Conservation (phyloP, 2,113 vertebrate genomes). For the Canis aureus region DNA sequence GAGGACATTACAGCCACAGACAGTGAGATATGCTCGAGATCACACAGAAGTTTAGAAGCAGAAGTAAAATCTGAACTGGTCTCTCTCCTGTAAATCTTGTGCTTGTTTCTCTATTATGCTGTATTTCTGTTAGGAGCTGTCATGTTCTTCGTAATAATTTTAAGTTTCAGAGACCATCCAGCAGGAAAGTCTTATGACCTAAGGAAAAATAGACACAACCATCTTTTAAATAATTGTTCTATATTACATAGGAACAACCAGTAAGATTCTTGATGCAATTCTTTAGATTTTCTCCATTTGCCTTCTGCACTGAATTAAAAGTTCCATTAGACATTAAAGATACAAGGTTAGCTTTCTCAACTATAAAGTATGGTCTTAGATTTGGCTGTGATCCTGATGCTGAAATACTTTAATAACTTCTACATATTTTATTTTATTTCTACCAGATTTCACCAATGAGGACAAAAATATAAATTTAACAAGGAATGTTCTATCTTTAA, state of each 20-base stretch:
- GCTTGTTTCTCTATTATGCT: not conserved
- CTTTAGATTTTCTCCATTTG: not conserved
- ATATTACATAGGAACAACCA: not conserved
- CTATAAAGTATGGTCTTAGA: not conserved
- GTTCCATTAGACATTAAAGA: not conserved
- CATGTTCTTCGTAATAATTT: not conserved
- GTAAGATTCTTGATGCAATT: not conserved
- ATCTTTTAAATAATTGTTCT: slow-evolving; percentile 1
- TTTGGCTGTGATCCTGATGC: not conserved
- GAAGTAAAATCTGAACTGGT: not conserved
- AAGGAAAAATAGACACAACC: not conserved
- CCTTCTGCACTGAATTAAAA: not conserved
- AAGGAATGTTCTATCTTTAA: not conserved
- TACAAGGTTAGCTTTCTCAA: not conserved
- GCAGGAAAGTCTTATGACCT: not conserved
- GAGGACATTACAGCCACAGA: not conserved
- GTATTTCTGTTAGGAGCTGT: not conserved
- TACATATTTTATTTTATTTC: not conserved
- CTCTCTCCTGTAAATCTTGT: not conserved
- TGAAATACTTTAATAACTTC: slow-evolving; percentile 1
- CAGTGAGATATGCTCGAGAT: not conserved
- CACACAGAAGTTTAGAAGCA: not conserved
- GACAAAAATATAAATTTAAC: not conserved
- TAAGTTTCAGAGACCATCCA: not conserved
- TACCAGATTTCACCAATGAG: not conserved